A percentile compares a stretch with the other conserved stretches of the same genome.
Conservation (phyloP, 2,113 vertebrate species). For the Anas platyrhynchos region DNA sequence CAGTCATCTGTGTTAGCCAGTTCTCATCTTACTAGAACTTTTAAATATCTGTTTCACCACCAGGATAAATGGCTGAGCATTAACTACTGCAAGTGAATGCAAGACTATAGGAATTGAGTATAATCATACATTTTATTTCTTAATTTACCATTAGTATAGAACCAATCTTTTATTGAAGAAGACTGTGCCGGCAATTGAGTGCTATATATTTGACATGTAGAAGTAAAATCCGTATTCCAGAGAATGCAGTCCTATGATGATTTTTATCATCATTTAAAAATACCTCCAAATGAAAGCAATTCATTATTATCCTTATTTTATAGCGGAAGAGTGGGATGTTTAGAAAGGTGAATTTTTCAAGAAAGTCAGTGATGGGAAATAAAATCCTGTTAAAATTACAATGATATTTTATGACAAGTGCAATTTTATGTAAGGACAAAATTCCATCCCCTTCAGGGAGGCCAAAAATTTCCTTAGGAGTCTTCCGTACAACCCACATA, state of each 20-base stretch:
- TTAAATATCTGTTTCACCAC: slow-evolving; percentile 37
- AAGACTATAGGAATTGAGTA: slow-evolving; percentile 21
- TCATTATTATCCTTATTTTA: slow-evolving; percentile 1
- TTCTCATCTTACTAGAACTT: slow-evolving; percentile 23
- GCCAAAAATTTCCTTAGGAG: neutral
- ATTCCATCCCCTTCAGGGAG: neutral
- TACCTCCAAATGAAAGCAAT: neutral
- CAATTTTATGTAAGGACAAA: neutral
- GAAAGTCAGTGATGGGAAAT: neutral
- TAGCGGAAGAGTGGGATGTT: neutral
- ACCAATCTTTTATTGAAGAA: neutral
- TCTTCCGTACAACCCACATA: neutral
- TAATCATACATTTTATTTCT: slow-evolving; percentile 36
- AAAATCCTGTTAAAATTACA: slow-evolving; percentile 6
- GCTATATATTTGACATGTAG: neutral
- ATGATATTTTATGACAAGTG: neutral
- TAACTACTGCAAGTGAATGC: slow-evolving; percentile 21
- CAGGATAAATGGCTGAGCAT: slow-evolving; percentile 22
- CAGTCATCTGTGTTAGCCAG: slow-evolving; percentile 3
- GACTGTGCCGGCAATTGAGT: neutral
- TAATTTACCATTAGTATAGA: neutral
- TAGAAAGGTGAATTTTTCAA: neutral
- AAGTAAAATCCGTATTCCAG: neutral
- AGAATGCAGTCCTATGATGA: neutral
- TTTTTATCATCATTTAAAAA: slow-evolving; percentile 4